Evolutionary conservation across 35 echinoderm and acorn worm genomes (phyloP), one percentile per base, ranked within the genome.

Genomic region (Diadema setosum): DNA sequence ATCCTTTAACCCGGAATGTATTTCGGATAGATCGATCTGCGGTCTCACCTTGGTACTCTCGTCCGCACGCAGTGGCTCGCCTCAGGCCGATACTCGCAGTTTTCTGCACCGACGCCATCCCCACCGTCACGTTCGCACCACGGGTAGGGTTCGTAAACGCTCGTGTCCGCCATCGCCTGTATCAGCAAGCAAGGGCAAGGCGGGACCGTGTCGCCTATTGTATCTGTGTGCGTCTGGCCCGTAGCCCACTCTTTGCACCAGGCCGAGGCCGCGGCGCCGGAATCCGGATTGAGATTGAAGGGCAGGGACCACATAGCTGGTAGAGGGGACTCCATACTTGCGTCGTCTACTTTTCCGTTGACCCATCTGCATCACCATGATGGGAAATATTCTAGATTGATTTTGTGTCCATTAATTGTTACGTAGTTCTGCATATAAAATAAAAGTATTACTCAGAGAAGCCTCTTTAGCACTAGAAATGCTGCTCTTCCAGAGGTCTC

Each of bases 221-320:
- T 75, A 33, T 57, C 8, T 9, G 89, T 24, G 4, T 25, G 58
- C 5, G 46, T 48, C n/a, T 89, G 57, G 16, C 80, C 69, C 37
- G 63, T 42, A 23, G 82, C 83, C 94, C 94, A 96, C 15, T 21
- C 37, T 0, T 46, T 48, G 17, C 94, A 96, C 90, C 90, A 96
- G 5, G 20, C 3, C 37, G 48, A 6, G 5, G 89, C 80, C 4
- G n/a, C 26, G 4, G 39, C 1, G 18, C n/a, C 24, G 3, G 30
- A 25, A 20, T 78, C 73, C 21, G 90, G 82, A 34, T 96, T 96
- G 35, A 60, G 35, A 59, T 96, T 96, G 52, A 89, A 96, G 5
- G 94, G 94, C 32, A 92, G 35, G 33, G 86, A 89, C 94, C 94
- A 96, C 94, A 92, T 64, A 11, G 90, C 39, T 20, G 94, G 85